A percentile compares a stretch with the other conserved stretches of the same genome.
These are phyloP conservation scores for Nomada fabriciana DNA, from an alignment of 2,888 invertebrate genomes.

Conservation along the genomic window DNA sequence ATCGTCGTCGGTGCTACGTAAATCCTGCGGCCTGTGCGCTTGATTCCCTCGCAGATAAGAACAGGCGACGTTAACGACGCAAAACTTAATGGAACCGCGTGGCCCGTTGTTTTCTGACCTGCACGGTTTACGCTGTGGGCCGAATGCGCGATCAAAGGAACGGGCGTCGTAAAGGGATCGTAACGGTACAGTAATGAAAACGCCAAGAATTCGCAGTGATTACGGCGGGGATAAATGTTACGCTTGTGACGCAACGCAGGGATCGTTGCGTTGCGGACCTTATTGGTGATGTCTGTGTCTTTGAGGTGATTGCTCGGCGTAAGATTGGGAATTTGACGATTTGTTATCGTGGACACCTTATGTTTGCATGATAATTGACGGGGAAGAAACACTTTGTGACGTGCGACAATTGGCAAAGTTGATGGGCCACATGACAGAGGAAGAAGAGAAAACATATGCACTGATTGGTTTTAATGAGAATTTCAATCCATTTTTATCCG, in stretches of 20 bases:
- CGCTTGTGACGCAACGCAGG: neutral
- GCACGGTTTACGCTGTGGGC: neutral
- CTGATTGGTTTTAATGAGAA: too few species aligned
- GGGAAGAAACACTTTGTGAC: too few species aligned
- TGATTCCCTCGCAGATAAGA: constrained; percentile 18
- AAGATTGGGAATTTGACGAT: too few species aligned
- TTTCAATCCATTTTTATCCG: too few species aligned
- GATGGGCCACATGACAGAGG: too few species aligned
- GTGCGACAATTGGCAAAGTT: too few species aligned
- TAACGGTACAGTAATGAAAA: constrained; percentile 6
- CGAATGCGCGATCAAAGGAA: neutral
- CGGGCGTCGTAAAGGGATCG: constrained; percentile 11
- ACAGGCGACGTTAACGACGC: neutral
- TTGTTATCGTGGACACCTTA: too few species aligned
- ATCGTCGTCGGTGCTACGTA: constrained; percentile 14
- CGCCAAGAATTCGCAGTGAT: constrained; percentile 4
- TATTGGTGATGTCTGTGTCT: neutral
- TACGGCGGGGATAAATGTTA: neutral
- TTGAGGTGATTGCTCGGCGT: neutral
- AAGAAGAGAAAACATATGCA: too few species aligned
- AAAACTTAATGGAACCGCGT: constrained; percentile 1
- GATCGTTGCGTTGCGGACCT: neutral
- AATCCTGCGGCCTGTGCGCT: neutral
- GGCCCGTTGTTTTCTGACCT: neutral
- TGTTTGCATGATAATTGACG: too few species aligned